Evolutionary conservation across 2,888 invertebrate genomes (phyloP).

Genomic region (Mesorhabditis sp.): DNA sequence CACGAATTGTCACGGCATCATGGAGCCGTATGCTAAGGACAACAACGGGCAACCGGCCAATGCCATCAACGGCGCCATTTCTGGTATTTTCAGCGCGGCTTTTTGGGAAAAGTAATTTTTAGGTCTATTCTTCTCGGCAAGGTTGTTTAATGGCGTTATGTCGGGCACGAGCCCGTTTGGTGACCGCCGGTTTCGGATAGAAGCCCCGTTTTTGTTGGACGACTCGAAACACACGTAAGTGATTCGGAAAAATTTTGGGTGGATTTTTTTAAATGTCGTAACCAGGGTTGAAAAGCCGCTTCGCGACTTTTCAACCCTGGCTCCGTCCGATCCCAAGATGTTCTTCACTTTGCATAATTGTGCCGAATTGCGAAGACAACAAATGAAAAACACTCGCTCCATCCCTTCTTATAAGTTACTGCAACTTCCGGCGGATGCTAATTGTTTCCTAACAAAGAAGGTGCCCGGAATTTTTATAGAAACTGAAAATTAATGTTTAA

Average conservation of each 20-base stretch:
- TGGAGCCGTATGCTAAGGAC: slow-evolving; percentile 54
- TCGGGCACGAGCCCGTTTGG: slow-evolving; percentile 54
- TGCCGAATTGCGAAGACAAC: too few species aligned
- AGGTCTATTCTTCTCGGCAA: slow-evolving; percentile 58
- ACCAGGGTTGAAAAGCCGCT: too few species aligned
- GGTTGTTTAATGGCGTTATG: slow-evolving; percentile 37
- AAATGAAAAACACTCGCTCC: too few species aligned
- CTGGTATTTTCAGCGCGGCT: slow-evolving; percentile 17
- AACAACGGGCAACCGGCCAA: slow-evolving; percentile 53
- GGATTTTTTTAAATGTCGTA: too few species aligned
- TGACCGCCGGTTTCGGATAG: slow-evolving; percentile 44
- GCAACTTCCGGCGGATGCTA: too few species aligned
- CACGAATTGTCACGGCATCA: slow-evolving; percentile 31
- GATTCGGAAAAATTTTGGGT: not conserved
- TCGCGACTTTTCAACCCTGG: too few species aligned
- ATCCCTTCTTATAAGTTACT: too few species aligned
- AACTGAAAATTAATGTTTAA: too few species aligned
- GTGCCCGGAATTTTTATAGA: too few species aligned
- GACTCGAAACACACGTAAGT: not conserved
- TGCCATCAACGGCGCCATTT: slow-evolving; percentile 45
- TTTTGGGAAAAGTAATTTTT: slow-evolving; percentile 9
- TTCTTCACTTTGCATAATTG: too few species aligned
- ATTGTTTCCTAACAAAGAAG: too few species aligned
- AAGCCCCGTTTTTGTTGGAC: slow-evolving; percentile 13
- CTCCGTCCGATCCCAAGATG: too few species aligned